These are phyloP conservation scores for Valencia hispanica DNA, from an alignment of 2,797 vertebrate genomes.

Conservation along the genomic window DNA sequence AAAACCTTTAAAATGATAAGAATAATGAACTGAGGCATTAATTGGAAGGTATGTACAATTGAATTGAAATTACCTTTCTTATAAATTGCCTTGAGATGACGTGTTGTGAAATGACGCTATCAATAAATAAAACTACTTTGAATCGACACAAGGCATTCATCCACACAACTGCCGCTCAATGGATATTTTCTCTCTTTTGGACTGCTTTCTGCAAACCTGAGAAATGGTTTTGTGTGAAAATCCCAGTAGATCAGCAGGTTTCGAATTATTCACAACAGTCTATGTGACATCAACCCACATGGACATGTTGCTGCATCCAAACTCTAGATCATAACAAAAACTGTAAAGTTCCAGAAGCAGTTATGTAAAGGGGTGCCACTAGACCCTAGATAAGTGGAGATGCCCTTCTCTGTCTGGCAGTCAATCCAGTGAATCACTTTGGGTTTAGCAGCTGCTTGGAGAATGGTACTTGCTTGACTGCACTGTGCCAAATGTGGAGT, in stretches of 20 bases:
- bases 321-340: not conserved
- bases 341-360: not conserved
- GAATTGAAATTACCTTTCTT: too few species aligned
- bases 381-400: not conserved
- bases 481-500: not conserved
- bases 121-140: too few species aligned
- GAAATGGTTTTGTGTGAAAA: not conserved
- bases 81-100: too few species aligned
- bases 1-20: too few species aligned
- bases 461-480: not conserved
- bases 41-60: too few species aligned
- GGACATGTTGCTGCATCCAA: not conserved
- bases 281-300: too few species aligned
- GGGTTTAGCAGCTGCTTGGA: not conserved
- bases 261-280: not conserved
- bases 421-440: not conserved
- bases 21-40: too few species aligned
- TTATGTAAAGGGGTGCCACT: not conserved
- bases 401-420: not conserved
- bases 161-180: not conserved
- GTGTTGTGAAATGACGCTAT: too few species aligned
- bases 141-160: not conserved
- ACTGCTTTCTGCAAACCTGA: not conserved
- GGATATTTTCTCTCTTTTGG: not conserved
- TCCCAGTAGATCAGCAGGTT: not conserved